These are phyloP conservation scores for Bucco capensis DNA, from an alignment of 2,113 vertebrate genomes.

Conservation along the genomic window DNA sequence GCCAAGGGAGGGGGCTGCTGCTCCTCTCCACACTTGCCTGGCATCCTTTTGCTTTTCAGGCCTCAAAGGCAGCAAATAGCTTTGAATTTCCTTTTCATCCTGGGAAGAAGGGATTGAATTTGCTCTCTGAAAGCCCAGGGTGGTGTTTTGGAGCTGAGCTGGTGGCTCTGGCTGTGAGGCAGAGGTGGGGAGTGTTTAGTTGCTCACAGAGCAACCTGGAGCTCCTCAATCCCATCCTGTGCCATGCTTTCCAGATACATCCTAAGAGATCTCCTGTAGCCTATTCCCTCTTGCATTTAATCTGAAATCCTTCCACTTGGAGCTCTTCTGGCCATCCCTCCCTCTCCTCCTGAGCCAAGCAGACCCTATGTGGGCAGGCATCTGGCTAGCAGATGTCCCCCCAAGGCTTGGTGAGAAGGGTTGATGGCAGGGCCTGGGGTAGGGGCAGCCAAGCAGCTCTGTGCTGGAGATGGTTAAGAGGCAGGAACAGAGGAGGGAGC, in stretches of 20 bases:
- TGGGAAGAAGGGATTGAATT: background rate
- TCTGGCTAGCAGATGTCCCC: background rate
- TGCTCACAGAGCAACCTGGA: background rate
- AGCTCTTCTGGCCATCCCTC: background rate
- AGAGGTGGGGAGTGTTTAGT: background rate
- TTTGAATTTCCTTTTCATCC: background rate
- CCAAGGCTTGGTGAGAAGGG: background rate
- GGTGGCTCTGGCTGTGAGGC: background rate
- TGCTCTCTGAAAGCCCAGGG: background rate
- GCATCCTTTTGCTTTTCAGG: background rate
- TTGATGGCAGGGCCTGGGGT: background rate
- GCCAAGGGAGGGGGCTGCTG: rapidly evolving
- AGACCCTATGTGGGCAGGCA: background rate
- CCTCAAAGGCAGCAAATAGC: background rate
- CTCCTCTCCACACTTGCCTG: background rate
- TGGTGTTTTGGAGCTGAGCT: background rate
- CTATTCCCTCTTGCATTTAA: background rate
- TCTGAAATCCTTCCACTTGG: background rate
- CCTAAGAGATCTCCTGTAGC: background rate
- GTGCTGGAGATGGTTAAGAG: background rate
- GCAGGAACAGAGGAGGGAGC: background rate
- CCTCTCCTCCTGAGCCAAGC: background rate
- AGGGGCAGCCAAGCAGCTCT: background rate
- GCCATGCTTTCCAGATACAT: background rate
- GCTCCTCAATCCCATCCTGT: background rate